Percentiles rank a stretch among this genome's conserved stretches.
phyloP scores from a whole-genome alignment of 2,113 vertebrate species.

The Cyphomyrus plagiostoma region DNA sequence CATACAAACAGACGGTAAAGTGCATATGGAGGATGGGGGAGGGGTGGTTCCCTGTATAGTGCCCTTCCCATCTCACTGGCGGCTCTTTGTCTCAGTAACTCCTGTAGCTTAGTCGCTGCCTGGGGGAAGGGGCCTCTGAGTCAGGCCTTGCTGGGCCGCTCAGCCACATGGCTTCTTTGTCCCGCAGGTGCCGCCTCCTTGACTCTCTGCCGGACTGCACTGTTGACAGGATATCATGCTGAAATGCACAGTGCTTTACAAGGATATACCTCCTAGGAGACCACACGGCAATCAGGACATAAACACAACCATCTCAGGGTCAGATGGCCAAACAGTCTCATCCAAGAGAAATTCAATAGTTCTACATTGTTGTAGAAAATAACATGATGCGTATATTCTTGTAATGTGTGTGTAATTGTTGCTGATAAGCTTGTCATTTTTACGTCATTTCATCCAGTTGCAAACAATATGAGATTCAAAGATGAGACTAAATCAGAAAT shows the following conservation, averaged over 20 bases:
- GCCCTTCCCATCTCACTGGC: background rate
- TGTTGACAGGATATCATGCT: background rate
- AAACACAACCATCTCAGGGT: background rate
- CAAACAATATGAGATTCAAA: background rate
- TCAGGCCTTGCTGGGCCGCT: background rate
- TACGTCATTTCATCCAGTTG: background rate
- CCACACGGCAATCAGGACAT: background rate
- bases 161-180: background rate
- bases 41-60: background rate
- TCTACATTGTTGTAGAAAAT: background rate
- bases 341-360: background rate
- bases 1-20: background rate
- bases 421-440: background rate
- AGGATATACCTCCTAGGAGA: background rate
- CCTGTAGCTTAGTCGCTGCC: background rate
- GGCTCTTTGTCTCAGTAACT: background rate
- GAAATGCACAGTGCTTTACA: background rate
- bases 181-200: background rate
- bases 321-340: background rate
- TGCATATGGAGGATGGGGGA: background rate
- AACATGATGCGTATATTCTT: background rate
- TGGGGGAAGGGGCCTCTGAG: constrained; percentile 3
- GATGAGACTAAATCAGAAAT: background rate
- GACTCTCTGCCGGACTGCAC: background rate
- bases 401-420: background rate